Evolutionary conservation across 1,140 invertebrate species (phyloP).

Genomic region (Matsumurasca onukii): DNA sequence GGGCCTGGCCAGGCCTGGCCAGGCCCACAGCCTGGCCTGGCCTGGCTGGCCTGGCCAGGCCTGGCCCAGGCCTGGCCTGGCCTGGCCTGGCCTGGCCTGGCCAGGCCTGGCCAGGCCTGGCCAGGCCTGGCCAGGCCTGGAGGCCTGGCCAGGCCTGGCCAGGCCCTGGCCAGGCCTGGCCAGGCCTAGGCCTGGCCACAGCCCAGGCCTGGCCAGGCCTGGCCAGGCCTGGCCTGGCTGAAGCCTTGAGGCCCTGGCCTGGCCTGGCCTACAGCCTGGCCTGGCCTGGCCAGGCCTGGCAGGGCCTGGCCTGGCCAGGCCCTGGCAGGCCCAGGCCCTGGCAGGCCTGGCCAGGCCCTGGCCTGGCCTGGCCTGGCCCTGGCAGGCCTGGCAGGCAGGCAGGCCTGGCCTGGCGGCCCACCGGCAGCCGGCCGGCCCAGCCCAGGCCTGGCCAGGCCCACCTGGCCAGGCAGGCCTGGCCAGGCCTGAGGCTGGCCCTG

Average conservation of each 20-base stretch:
- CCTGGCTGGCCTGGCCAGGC: neutral
- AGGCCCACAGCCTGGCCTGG: neutral
- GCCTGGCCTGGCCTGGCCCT: neutral
- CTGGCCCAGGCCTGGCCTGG: neutral
- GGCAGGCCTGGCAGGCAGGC: neutral
- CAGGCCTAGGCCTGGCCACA: no score
- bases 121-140: no score
- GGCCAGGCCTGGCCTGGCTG: neutral
- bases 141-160: slow-evolving; percentile 3
- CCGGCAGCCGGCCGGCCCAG: neutral
- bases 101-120: no score
- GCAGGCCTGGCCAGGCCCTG: neutral
- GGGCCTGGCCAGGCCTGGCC: no score
- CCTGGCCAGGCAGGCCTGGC: no score
- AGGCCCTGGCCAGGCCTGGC: neutral
- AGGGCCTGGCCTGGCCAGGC: no score
- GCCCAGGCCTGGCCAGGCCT: slow-evolving; percentile 4
- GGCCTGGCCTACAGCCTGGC: neutral
- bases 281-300: neutral
- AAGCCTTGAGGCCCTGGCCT: neutral
- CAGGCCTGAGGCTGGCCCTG: no score
- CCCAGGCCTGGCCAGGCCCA: neutral
- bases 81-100: no score
- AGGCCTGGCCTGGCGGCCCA: neutral
- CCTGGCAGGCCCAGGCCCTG: no score